Evolutionary conservation across 2,797 vertebrate genomes (phyloP), one percentile per base, ranked within the genome.

Genomic region (Simalia tracyae): DNA sequence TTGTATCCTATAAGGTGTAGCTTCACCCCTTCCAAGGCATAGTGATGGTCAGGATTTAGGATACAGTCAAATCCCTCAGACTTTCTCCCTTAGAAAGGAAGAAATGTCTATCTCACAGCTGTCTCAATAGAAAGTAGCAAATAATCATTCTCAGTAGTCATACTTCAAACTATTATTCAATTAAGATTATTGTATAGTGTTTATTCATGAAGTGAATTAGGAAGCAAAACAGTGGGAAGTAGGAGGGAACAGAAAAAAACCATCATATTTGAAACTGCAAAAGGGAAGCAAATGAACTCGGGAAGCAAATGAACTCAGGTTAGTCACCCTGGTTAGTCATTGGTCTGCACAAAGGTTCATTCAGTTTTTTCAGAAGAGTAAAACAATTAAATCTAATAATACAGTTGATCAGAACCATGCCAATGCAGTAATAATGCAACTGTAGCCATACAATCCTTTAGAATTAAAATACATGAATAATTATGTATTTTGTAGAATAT

Each of bases 381-480:
- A 90, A 92, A 93, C 92, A 94, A 94, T 93, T 84, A 92, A 93
- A 94, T 90, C 90, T 91, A 92, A 93, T 93, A 93, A 94, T 92
- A 94, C 92, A 93, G 72, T 56, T 90, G 68, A 42, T 46, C 46
- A 90, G 50, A 90, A 61, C 91, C 89, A 95, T 93, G 94, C 92
- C 31, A 95, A 81, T 28, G 17, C 5, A 87, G 96, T 87, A 87
- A 63, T n/a, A 87, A 42, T 50, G 31, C 94, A 96, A 96, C 95
- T 94, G 94, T 91, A 96, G 93, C 94, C 88, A 91, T 94, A 90
- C 95, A 95, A 92, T 95, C 91, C 92, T 94, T 95, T 93, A 96
- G 96, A 92, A 93, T 95, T 90, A 95, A 95, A 95, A 93, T 95
- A 95, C 95, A 97, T 96, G 93, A 93, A 92, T 97, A 95, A 97